Base-by-base conservation (phyloP, 2,797 vertebrate genomes). In the Acanthiza pusilla region DNA sequence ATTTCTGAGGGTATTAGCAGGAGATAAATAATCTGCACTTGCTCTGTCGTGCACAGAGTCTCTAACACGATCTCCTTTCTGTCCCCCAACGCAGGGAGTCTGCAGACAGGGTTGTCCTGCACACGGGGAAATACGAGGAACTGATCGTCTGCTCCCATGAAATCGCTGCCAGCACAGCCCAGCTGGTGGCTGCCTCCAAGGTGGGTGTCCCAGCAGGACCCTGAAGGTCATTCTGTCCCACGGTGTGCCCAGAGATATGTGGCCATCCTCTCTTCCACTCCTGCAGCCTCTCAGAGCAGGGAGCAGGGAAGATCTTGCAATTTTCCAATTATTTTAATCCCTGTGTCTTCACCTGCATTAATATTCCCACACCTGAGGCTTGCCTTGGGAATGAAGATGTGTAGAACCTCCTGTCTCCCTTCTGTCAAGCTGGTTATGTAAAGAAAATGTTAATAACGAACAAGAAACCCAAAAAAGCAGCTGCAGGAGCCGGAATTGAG, bases 171-270 rank as follows among this genome's bases (percentile, higher is more conserved):
- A 99, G 99, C 96, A 99, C 99, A 0, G 99, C 99, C 32, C 99
- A 99, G 96, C 98, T 99, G 70, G 99, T 99, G 50, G 99, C 99
- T 2, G 99, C 99, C 75, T 99, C 99, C 55, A 99, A 99, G 99
- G 99, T 99, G 86, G 34, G 96, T 30, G 38, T 78, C 73, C 70
- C 77, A 20, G 62, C 77, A 34, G 48, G 10, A 16, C 32, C 7
- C 3, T 47, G 29, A 16, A 19, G 19, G 38, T 53, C 4, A 0
- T 42, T 30, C 51, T 72, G 14, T 34, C 36, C 60, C 20, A 1
- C 4, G 1, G 4, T 14, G 34, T 29, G 51, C 47, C 76, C 38
- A 25, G 16, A 1, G 12, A 7, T 10, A 11, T 1, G 0, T 16
- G 68, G 58, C 51, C 8, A 2, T 27, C 40, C 34, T 30, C 26